Percentiles rank a stretch among this genome's conserved stretches.
Evolutionary conservation across 2,113 vertebrate species (phyloP).

Genomic region (Stigmatopora argus): DNA sequence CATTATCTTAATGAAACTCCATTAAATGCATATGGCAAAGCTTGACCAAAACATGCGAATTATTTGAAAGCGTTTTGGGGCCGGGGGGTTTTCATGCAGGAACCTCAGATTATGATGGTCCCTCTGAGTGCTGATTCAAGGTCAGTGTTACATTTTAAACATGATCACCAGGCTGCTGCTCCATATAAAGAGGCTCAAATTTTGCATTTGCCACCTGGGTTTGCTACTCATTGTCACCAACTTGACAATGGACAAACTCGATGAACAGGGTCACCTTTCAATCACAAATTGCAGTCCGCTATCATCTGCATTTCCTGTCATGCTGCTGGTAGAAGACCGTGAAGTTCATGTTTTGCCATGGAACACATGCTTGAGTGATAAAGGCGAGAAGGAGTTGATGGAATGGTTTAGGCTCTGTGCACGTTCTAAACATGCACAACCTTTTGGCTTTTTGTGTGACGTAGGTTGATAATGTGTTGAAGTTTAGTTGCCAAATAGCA

Average conservation of each 20-base stretch:
- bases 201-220: conserved; percentile 12
- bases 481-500: conserved; percentile 24
- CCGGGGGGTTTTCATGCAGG: conserved; percentile 2
- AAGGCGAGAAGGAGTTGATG: conserved; percentile 43
- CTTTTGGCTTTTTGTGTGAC: conserved; percentile 10
- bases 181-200: conserved; percentile 12
- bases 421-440: background rate
- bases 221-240: conserved; percentile 9
- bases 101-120: conserved; percentile 30
- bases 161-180: conserved; percentile 35
- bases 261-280: conserved; percentile 60
- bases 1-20: conserved; percentile 12
- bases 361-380: conserved; percentile 20
- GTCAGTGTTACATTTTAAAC: conserved; percentile 56
- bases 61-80: conserved; percentile 40
- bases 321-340: conserved; percentile 10
- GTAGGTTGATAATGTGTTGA: conserved; percentile 36
- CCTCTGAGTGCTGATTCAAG: conserved; percentile 54
- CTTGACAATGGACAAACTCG: conserved; percentile 23
- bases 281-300: conserved; percentile 44
- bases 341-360: conserved; percentile 22
- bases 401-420: conserved; percentile 16
- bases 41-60: conserved; percentile 30
- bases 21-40: conserved; percentile 9
- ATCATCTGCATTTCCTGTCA: conserved; percentile 25